These are phyloP conservation scores for Burhinus oedicnemus DNA, from an alignment of 2,113 vertebrate genomes.

Conservation along the genomic window DNA sequence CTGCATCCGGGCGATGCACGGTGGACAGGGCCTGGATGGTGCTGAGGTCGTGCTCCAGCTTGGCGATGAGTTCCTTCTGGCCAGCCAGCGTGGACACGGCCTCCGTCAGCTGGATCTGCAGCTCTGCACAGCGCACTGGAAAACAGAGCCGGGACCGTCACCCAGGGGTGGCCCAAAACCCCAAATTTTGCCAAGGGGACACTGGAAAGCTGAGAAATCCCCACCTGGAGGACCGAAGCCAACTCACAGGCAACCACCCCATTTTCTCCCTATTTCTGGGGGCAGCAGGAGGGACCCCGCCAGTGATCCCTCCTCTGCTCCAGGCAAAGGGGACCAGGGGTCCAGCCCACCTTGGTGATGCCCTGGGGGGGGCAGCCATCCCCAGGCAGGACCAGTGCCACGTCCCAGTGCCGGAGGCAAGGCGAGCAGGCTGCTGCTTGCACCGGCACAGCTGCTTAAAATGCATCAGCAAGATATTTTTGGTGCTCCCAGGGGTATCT, in stretches of 20 bases:
- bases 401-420: accelerated
- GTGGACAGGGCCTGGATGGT: constrained; percentile 87
- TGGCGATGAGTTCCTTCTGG: constrained; percentile 91
- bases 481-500: background rate
- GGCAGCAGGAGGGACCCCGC: background rate
- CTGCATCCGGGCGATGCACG: constrained; percentile 83
- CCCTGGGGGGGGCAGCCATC: background rate
- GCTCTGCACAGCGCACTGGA: constrained; percentile 85
- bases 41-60: constrained; percentile 93
- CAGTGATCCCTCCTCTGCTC: background rate
- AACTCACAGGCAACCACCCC: accelerated
- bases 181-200: background rate
- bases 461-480: accelerated
- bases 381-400: background rate
- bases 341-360: background rate
- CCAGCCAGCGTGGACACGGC: constrained; percentile 77
- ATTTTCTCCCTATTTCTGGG: accelerated
- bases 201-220: accelerated
- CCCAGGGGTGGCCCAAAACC: background rate
- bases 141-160: background rate
- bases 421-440: background rate
- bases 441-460: accelerated
- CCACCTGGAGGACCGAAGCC: background rate
- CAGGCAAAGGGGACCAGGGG: background rate
- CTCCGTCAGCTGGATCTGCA: constrained; percentile 86